These are phyloP conservation scores for Falco columbarius DNA, from an alignment of 2,797 vertebrate species.

Conservation along the genomic window DNA sequence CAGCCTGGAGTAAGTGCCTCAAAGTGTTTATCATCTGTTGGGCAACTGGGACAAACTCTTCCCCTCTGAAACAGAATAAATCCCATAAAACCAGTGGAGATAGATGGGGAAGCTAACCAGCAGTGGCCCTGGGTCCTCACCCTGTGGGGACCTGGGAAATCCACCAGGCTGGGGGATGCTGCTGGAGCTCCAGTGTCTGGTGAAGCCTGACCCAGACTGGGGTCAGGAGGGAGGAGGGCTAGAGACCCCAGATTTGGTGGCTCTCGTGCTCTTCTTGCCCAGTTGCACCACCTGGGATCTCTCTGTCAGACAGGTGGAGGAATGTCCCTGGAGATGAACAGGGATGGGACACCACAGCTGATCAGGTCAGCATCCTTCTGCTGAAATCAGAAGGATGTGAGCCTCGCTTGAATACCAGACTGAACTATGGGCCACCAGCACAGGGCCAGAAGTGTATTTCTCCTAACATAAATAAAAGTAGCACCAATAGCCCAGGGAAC, in stretches of 20 bases:
- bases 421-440: background rate
- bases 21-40: too few relatives aligned
- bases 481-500: background rate
- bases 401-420: background rate
- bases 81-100: background rate
- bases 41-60: background rate
- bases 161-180: rapidly evolving
- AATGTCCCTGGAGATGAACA: background rate
- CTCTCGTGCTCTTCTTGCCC: too few relatives aligned
- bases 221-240: background rate
- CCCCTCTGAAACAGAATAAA: background rate
- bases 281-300: background rate
- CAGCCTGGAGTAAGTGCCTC: background rate
- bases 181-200: background rate
- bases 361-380: background rate
- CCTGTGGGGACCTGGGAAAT: background rate
- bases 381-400: background rate
- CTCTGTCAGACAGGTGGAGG: background rate
- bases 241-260: background rate
- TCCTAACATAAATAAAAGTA: background rate
- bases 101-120: background rate
- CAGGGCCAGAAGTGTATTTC: background rate
- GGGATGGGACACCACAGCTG: rapidly evolving
- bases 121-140: background rate
- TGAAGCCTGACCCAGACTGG: background rate